Evolutionary conservation across 1,140 invertebrate species (phyloP).

Genomic region (Pogonomyrmex californicus): DNA sequence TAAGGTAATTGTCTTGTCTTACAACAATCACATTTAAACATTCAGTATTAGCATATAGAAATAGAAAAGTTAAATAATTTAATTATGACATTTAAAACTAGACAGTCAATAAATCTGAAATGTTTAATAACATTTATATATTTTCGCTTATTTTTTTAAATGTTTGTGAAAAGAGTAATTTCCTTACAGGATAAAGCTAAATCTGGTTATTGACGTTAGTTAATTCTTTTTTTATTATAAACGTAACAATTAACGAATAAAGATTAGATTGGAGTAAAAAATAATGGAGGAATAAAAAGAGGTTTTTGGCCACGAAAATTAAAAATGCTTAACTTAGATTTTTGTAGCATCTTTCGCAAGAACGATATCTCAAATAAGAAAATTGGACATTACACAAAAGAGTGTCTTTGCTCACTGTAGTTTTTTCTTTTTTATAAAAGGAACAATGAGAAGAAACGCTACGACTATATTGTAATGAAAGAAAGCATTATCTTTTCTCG

Average conservation of each 20-base stretch:
- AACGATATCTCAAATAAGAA: constrained; percentile 40
- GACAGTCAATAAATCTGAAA: no score
- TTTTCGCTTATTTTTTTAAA: not conserved
- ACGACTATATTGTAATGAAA: not conserved
- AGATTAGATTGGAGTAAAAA: not conserved
- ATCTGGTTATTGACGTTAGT: not conserved
- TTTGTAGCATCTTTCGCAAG: not conserved
- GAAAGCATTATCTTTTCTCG: constrained; percentile 27
- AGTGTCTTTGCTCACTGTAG: constrained; percentile 2
- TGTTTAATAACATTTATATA: no score
- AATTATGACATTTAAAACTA: no score
- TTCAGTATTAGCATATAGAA: no score
- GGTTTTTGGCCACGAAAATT: not conserved
- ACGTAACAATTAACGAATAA: constrained; percentile 6
- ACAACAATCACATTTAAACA: no score
- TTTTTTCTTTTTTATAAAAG: not conserved
- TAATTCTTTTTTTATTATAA: not conserved
- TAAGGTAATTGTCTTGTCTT: no score
- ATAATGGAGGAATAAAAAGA: not conserved
- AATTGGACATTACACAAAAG: constrained; percentile 39
- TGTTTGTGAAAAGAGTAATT: not conserved
- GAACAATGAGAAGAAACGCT: constrained; percentile 45
- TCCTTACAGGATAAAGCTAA: not conserved
- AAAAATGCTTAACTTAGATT: constrained; percentile 18
- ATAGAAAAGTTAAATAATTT: no score